These are phyloP conservation scores for Cephonodes hylas DNA, from an alignment of 2,888 invertebrate species.

Conservation along the genomic window DNA sequence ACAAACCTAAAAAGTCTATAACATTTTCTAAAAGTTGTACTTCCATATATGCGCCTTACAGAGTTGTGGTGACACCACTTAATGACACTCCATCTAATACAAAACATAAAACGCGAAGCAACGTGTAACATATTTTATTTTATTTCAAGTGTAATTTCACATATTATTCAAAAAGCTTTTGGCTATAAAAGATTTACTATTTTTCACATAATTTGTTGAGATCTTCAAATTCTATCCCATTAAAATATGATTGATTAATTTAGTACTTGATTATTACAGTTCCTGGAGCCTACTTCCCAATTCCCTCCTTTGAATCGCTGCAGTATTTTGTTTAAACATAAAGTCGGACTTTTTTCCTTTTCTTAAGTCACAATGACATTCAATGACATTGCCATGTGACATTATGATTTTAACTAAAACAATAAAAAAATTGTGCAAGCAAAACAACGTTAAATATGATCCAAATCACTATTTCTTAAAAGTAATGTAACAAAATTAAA, in stretches of 20 bases:
- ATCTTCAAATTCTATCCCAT: slow-evolving; percentile 52
- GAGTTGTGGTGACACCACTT: slow-evolving; percentile 61
- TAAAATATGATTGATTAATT: not conserved
- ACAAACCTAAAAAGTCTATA: slow-evolving; percentile 56
- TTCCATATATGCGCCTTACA: slow-evolving; percentile 66
- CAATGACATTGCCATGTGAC: no score
- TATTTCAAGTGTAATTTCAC: slow-evolving; percentile 12
- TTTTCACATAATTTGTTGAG: slow-evolving; percentile 47
- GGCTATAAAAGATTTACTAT: slow-evolving; percentile 25
- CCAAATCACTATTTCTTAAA: not conserved
- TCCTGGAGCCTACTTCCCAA: not conserved
- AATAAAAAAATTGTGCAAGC: not conserved
- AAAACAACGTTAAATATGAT: not conserved
- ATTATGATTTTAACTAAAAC: not conserved
- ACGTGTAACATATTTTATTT: slow-evolving; percentile 19
- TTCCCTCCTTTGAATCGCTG: not conserved
- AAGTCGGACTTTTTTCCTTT: no score
- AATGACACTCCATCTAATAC: slow-evolving; percentile 48
- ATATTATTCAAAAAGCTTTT: slow-evolving; percentile 10
- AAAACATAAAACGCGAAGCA: slow-evolving; percentile 20
- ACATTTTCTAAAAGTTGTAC: slow-evolving; percentile 68
- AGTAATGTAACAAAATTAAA: not conserved
- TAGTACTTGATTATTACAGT: not conserved
- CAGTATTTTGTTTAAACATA: not conserved
- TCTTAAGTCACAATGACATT: not conserved